Evolutionary conservation across 2,888 invertebrate genomes (phyloP).

Genomic region (Torymus texanus): DNA sequence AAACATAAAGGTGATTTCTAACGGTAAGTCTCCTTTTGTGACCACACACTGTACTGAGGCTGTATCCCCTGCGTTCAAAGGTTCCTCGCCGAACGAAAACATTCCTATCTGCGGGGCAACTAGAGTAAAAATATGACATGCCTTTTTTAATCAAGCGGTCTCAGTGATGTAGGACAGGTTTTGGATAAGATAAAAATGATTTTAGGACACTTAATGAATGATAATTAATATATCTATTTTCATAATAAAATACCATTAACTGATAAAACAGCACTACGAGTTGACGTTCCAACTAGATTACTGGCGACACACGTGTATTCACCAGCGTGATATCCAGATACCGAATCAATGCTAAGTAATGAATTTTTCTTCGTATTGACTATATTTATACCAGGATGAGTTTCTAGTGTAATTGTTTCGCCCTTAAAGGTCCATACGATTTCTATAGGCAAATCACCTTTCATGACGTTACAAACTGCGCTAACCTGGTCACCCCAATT

Average conservation of each 20-base stretch:
- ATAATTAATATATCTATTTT: too few species aligned
- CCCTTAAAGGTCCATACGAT: slow-evolving; percentile 82
- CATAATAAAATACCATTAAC: slow-evolving; percentile 77
- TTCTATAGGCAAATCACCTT: slow-evolving; percentile 83
- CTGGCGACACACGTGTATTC: slow-evolving; percentile 79
- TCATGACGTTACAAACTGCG: slow-evolving; percentile 82
- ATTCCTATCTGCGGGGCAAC: slow-evolving; percentile 84
- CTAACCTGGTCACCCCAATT: slow-evolving; percentile 86
- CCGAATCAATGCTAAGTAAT: slow-evolving; percentile 78
- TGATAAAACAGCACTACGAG: slow-evolving; percentile 75
- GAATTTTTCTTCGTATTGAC: slow-evolving; percentile 78
- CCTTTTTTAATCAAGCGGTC: too few species aligned
- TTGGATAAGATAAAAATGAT: background rate
- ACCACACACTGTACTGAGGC: slow-evolving; percentile 85
- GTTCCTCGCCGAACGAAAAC: slow-evolving; percentile 84
- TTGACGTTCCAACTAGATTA: slow-evolving; percentile 77
- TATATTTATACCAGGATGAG: slow-evolving; percentile 76
- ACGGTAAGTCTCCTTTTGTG: slow-evolving; percentile 85
- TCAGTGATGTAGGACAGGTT: background rate
- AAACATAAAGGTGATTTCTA: slow-evolving; percentile 84
- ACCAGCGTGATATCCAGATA: slow-evolving; percentile 77
- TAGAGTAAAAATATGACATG: slow-evolving; percentile 62
- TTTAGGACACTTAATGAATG: background rate
- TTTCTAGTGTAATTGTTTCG: slow-evolving; percentile 69
- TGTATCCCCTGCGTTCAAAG: slow-evolving; percentile 86